Base-by-base conservation (phyloP, 2,113 vertebrate species). In the Illadopsis cleaveri region DNA sequence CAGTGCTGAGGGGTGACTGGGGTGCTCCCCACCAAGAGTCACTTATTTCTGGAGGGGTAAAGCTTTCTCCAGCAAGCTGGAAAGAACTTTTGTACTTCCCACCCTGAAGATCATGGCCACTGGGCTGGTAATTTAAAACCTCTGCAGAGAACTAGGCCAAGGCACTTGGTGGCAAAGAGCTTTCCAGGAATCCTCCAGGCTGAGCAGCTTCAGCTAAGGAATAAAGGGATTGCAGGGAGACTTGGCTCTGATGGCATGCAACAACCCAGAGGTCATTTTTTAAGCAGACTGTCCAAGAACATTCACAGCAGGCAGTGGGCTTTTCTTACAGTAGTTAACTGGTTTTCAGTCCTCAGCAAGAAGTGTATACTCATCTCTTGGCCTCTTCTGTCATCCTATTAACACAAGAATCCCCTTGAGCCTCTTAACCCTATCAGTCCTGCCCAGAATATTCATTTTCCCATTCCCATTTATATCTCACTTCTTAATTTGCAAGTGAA, bases 141-240 rank as follows among this genome's bases (percentile, higher is more conserved):
- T 25, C 24, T 81, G 82, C 28, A 50, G 28, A 79, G 53, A 70
- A 72, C 9, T 18, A 82, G 92, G 70, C 53, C 84, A 78, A 84
- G 22, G 72, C 76, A 65, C 18, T 61, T 2, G 0, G 47, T 40
- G 65, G n/a, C 65, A 84, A 82, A 91, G 70, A 85, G 82, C 61
- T 86, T 91, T 94, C 92, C 80, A 94, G 86, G 92, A 96, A 92
- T 88, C 50, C 53, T 69, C 18, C 58, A 58, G 50, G 42, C 85
- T 27, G 48, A 56, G 37, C 64, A 90, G 56, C n/a, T 93, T 73
- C 76, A 93, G 60, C 76, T 92, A 21, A 92, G 72, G 86, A 90
- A 93, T 69, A 75, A 89, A 88, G 20, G 44, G 51, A 92, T 78
- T 11, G 18, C 50, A 72, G 69, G 48, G 64, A 86, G 82, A 47